Evolutionary conservation across 2,113 vertebrate species (phyloP), one percentile per base, ranked within the genome.

Genomic region (Macrotus californicus): DNA sequence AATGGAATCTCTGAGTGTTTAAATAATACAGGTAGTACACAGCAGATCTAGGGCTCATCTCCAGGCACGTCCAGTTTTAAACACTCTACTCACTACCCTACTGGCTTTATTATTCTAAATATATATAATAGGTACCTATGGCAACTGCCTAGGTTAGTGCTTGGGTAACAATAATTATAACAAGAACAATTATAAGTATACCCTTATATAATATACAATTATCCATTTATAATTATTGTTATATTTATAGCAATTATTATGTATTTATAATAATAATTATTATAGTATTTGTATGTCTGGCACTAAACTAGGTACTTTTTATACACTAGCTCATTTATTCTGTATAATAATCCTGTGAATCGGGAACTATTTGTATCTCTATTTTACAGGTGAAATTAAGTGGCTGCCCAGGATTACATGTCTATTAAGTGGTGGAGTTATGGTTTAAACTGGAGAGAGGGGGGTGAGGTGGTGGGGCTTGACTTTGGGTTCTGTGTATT

Each of bases 281-380:
- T 48, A 46, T 46, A 85, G 16, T 56, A 86, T 56, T 52, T 87
- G n/a, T 87, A 43, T 31, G 31, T 59, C n/a, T 80, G 21, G 39
- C 11, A 61, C 59, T 87, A 64, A 91, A 43, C 16, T 84, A 83
- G 76, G n/a, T 96, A 43, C 56, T 92, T 96, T 89, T 81, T 81
- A 66, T 59, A 56, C 24, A 59, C 69, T 85, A n/a, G 10, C 26
- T 87, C 41, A 92, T 87, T 87, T 87, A 92, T 66, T 36, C 66
- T 64, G 61, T 85, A 77, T 52, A 72, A 70, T 36, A 66, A 29
- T 77, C 2, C n/a, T 73, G 46, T 87, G 52, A 94, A 77, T 77
- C 66, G 56, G 43, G 12, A 87, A 87, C n/a, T 82, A 12, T 67
- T 41, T 56, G n/a, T 50, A 31, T 39, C 36, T 87, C 46, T 16